Conservation (phyloP, 2,113 vertebrate species). For the Poeciliopsis prolifica region DNA sequence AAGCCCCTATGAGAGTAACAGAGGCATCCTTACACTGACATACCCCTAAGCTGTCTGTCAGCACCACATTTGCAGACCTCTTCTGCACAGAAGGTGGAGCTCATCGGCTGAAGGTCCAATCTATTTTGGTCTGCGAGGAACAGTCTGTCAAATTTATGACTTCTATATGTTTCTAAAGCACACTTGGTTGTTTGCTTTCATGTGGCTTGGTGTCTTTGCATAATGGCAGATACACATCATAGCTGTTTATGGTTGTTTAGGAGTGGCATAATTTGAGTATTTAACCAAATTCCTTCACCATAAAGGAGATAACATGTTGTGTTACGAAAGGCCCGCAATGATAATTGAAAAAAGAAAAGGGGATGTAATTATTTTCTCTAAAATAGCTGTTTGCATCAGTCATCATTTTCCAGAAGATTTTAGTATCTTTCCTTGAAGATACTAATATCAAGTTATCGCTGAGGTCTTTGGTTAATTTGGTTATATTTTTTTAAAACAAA, state of each 20-base stretch:
- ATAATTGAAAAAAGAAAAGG: not conserved
- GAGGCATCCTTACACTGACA: slow-evolving; percentile 47
- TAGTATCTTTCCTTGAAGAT: not conserved
- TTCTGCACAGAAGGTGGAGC: slow-evolving; percentile 19
- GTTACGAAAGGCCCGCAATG: not conserved
- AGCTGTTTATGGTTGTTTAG: not conserved
- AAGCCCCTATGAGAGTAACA: not conserved
- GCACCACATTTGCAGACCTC: slow-evolving; percentile 39
- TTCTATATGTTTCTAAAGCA: slow-evolving; percentile 26
- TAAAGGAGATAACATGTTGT: not conserved
- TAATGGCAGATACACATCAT: not conserved
- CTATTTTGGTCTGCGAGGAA: slow-evolving; percentile 58
- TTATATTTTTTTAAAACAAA: not conserved
- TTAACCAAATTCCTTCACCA: not conserved
- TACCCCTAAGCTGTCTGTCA: slow-evolving; percentile 57
- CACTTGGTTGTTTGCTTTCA: slow-evolving; percentile 5
- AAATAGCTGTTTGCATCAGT: not conserved
- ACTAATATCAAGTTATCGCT: not conserved
- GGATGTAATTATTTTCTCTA: not conserved
- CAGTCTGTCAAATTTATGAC: slow-evolving; percentile 19
- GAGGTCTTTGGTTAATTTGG: not conserved
- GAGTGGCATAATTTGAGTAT: not conserved
- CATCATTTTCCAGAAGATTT: not conserved
- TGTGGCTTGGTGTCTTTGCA: not conserved
- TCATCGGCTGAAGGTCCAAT: slow-evolving; percentile 56